These are phyloP conservation scores for Andricus grossulariae DNA, from an alignment of 1,140 invertebrate genomes.

Conservation along the genomic window DNA sequence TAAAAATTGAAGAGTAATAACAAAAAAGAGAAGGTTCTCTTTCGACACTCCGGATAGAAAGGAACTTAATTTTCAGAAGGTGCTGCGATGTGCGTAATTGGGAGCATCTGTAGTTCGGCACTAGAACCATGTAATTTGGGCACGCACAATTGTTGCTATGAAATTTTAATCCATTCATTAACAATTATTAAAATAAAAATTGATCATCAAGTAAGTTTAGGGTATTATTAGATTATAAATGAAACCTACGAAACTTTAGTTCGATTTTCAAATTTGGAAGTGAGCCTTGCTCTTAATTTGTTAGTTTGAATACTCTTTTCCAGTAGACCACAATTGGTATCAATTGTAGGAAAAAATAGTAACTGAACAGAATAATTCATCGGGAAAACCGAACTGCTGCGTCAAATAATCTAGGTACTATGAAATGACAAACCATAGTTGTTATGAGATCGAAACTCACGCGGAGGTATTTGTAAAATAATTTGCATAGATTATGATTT, in stretches of 20 bases:
- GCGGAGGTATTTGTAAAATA: slow-evolving; percentile 40
- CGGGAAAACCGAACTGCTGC: slow-evolving; percentile 54
- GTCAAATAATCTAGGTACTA: slow-evolving; percentile 58
- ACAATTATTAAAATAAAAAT: no score
- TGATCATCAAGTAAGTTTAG: no score
- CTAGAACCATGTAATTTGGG: no score
- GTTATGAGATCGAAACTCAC: slow-evolving; percentile 52
- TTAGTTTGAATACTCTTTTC: slow-evolving; percentile 42
- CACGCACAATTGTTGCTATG: no score
- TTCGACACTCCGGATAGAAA: no score
- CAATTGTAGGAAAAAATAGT: slow-evolving; percentile 9
- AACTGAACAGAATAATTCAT: slow-evolving; percentile 46
- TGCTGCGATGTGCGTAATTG: no score
- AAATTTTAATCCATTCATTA: no score
- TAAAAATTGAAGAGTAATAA: not conserved
- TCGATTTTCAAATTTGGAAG: not conserved
- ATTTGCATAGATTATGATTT: not conserved
- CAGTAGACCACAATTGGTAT: slow-evolving; percentile 52
- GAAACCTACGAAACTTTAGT: no score
- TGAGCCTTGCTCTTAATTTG: slow-evolving; percentile 4
- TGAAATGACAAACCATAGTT: slow-evolving; percentile 54
- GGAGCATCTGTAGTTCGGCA: no score
- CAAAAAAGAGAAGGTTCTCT: no score
- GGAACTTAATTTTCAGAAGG: no score
- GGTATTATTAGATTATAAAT: no score